Percentiles rank a stretch among this genome's conserved stretches.
These are phyloP conservation scores for Plebejus melissa DNA, from an alignment of 2,888 invertebrate species.

Conservation along the genomic window DNA sequence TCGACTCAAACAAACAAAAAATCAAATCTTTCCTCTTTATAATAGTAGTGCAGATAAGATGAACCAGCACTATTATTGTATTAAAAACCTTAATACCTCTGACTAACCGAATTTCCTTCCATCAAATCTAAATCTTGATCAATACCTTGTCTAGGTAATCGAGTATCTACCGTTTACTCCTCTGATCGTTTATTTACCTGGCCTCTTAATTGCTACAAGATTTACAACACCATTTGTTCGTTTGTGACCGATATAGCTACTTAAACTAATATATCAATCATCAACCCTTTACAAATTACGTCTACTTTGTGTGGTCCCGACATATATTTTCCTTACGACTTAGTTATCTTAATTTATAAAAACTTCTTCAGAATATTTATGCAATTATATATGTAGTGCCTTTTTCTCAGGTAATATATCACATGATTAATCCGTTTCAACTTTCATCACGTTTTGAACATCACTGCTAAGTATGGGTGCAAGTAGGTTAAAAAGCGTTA, in stretches of 20 bases:
- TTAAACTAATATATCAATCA: conserved; percentile 7
- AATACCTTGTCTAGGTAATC: not conserved
- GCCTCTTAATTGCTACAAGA: not conserved
- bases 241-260: conserved; percentile 19
- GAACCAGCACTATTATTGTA: too few species aligned
- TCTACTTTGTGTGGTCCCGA: not conserved
- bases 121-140: not conserved
- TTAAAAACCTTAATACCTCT: not conserved
- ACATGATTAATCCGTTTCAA: not conserved
- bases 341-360: not conserved
- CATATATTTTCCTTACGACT: not conserved
- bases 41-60: too few species aligned
- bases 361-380: not conserved
- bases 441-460: not conserved
- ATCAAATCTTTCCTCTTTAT: too few species aligned
- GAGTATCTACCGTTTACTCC: not conserved
- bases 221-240: conserved; percentile 10
- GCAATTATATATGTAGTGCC: not conserved
- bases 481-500: conserved; percentile 6
- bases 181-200: conserved; percentile 23
- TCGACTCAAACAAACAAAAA: too few species aligned
- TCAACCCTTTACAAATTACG: not conserved
- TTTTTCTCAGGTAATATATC: not conserved
- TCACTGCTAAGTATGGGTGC: not conserved
- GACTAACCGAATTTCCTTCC: not conserved